phyloP scores from a whole-genome alignment of 2,888 invertebrate species.

The Masnerella sp. region DNA sequence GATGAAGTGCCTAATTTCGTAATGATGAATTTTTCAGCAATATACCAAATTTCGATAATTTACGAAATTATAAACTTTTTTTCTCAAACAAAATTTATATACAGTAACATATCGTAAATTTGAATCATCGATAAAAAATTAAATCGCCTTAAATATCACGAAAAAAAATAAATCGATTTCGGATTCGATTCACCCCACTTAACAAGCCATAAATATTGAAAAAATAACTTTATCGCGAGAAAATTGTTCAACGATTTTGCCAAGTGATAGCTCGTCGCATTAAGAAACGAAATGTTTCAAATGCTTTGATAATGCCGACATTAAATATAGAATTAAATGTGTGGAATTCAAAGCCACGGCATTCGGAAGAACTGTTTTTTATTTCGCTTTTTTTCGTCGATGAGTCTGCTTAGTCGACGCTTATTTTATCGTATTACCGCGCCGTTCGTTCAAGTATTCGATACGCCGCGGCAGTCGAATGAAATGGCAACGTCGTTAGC shows the following conservation, averaged over 20 bases:
- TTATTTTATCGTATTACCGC: slow-evolving; percentile 62
- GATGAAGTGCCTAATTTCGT: too few species aligned
- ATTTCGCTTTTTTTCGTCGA: slow-evolving; percentile 1
- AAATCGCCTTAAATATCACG: not conserved
- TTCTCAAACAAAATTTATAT: too few species aligned
- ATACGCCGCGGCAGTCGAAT: slow-evolving; percentile 37
- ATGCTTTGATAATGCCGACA: slow-evolving; percentile 32
- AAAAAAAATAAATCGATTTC: not conserved
- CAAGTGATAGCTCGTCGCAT: slow-evolving; percentile 17
- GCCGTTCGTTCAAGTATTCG: slow-evolving; percentile 52
- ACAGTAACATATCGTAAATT: too few species aligned
- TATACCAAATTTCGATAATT: too few species aligned
- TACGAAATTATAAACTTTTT: too few species aligned
- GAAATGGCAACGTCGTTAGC: slow-evolving; percentile 59
- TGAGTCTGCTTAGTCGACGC: slow-evolving; percentile 59
- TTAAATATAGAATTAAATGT: slow-evolving; percentile 41
- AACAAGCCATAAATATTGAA: slow-evolving; percentile 7
- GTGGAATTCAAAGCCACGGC: slow-evolving; percentile 47
- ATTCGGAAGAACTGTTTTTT: slow-evolving; percentile 27
- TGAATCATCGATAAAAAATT: too few species aligned
- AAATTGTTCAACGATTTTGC: slow-evolving; percentile 2
- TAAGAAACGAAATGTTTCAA: slow-evolving; percentile 33
- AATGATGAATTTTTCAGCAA: too few species aligned
- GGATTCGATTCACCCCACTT: slow-evolving; percentile 9
- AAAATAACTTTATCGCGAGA: slow-evolving; percentile 6